phyloP scores from a whole-genome alignment of 2,888 invertebrate genomes.

The Anthophora plumipes region DNA sequence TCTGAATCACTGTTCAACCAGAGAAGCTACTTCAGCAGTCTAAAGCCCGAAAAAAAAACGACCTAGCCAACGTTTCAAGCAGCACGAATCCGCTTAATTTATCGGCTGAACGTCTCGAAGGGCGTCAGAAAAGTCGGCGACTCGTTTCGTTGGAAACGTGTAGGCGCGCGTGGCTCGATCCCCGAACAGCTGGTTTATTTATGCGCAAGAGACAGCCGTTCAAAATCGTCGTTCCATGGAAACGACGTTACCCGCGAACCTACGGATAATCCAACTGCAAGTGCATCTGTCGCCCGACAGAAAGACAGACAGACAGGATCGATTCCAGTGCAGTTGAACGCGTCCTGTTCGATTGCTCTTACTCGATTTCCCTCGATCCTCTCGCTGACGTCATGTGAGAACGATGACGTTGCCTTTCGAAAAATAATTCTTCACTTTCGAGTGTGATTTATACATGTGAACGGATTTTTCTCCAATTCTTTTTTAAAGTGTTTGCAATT shows the following conservation, averaged over 20 bases:
- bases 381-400: background rate
- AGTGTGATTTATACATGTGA: too few relatives aligned
- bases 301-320: background rate
- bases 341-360: background rate
- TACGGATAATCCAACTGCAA: slow-evolving; percentile 3
- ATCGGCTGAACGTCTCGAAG: background rate
- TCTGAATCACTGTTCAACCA: too few relatives aligned
- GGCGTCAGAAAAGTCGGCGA: slow-evolving; percentile 11
- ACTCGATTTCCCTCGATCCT: background rate
- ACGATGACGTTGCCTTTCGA: background rate
- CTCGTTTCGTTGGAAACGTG: slow-evolving; percentile 5
- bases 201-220: slow-evolving; percentile 29
- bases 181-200: slow-evolving; percentile 45
- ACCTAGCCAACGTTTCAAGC: background rate
- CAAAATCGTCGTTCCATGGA: slow-evolving; percentile 28
- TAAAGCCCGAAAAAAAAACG: too few relatives aligned
- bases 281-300: slow-evolving; percentile 15
- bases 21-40: too few relatives aligned
- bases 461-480: too few relatives aligned
- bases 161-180: slow-evolving; percentile 26
- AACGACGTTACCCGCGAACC: slow-evolving; percentile 5
- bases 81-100: slow-evolving; percentile 1
- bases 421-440: background rate
- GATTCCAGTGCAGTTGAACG: background rate
- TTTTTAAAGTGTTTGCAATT: too few relatives aligned